phyloP scores from a whole-genome alignment of 2,797 vertebrate genomes.

The Stomatorhinus walkeri region DNA sequence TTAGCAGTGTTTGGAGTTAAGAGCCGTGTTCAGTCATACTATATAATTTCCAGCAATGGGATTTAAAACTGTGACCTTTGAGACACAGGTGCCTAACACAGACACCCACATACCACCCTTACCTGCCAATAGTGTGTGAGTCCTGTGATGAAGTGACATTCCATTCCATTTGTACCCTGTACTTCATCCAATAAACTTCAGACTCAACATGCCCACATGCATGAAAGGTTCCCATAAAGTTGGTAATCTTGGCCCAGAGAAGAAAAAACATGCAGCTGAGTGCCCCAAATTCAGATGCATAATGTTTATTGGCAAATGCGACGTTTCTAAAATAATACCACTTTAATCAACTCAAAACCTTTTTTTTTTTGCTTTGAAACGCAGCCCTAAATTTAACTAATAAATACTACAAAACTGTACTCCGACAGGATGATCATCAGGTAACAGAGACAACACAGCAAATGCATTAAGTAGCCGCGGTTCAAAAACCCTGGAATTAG shows the following conservation, averaged over 20 bases:
- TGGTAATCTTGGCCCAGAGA: background rate
- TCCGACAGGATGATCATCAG: background rate
- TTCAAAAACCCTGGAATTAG: background rate
- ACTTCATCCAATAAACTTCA: background rate
- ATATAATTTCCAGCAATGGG: background rate
- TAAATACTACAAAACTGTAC: background rate
- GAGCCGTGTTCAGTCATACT: background rate
- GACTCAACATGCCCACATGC: background rate
- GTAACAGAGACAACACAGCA: background rate
- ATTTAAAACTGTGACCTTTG: background rate
- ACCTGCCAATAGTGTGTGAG: background rate
- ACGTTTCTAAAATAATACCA: background rate
- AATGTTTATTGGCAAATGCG: background rate
- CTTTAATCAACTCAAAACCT: background rate
- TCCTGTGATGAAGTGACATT: background rate
- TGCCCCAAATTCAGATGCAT: background rate
- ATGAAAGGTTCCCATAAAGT: background rate
- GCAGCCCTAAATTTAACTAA: background rate
- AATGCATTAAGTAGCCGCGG: background rate
- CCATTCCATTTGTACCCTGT: background rate
- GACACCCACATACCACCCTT: background rate
- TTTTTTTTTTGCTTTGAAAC: background rate
- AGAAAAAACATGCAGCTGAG: background rate
- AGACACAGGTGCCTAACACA: background rate
- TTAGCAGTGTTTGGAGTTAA: background rate